Percentiles rank a stretch among this genome's conserved stretches.
Conservation (phyloP, 2,888 invertebrate species). For the Chelonus formosanus region DNA sequence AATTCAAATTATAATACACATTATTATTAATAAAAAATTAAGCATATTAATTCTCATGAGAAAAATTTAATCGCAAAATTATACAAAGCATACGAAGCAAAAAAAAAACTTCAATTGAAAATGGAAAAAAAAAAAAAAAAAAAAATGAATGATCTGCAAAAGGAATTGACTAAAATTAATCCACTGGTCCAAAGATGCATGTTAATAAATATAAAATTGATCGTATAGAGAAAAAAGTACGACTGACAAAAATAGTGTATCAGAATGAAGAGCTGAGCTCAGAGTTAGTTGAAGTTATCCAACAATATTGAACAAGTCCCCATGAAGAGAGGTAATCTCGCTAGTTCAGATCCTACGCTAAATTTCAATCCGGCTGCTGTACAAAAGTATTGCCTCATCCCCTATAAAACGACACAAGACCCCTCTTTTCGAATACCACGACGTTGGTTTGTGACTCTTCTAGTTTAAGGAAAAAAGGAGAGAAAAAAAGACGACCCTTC, state of each 20-base stretch:
- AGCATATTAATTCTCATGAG: too few species aligned
- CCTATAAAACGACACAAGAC: slow-evolving; percentile 36
- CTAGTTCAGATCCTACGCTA: slow-evolving; percentile 52
- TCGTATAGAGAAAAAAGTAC: background rate
- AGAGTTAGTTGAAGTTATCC: slow-evolving; percentile 23
- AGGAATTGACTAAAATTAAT: too few species aligned
- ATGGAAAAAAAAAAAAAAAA: slow-evolving; percentile 14
- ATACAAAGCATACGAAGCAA: too few species aligned
- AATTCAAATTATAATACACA: too few species aligned
- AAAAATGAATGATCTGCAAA: slow-evolving; percentile 15
- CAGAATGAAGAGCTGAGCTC: slow-evolving; percentile 3
- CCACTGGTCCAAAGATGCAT: too few species aligned
- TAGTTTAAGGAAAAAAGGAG: slow-evolving; percentile 25
- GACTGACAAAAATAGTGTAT: slow-evolving; percentile 7
- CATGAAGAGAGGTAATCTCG: slow-evolving; percentile 36
- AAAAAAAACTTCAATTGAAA: too few species aligned
- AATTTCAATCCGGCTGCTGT: slow-evolving; percentile 58
- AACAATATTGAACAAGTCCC: slow-evolving; percentile 24
- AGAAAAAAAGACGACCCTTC: slow-evolving; percentile 18
- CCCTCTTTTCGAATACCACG: slow-evolving; percentile 31
- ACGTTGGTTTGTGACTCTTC: slow-evolving; percentile 28
- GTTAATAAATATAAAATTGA: too few species aligned
- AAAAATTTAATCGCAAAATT: too few species aligned
- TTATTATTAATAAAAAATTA: too few species aligned
- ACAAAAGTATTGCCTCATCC: slow-evolving; percentile 41